Conservation (phyloP, 1,140 invertebrate genomes). For the Anthonomus grandis region DNA sequence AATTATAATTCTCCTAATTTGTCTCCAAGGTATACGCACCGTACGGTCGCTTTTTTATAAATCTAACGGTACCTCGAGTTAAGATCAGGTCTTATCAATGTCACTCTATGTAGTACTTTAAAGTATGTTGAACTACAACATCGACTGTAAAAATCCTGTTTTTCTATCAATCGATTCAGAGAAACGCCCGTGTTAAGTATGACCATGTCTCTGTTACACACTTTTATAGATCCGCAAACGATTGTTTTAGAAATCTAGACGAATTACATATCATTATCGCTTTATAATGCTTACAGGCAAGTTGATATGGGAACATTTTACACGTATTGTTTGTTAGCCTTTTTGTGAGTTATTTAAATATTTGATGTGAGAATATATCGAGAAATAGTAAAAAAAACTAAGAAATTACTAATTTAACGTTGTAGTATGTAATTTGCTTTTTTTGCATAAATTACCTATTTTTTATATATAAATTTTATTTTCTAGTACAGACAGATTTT, state of each 20-base stretch:
- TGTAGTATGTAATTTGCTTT: too few relatives aligned
- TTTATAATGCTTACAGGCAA: too few relatives aligned
- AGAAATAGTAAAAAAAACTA: too few relatives aligned
- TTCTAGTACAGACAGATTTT: too few relatives aligned
- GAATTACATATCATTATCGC: too few relatives aligned
- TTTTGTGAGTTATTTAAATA: too few relatives aligned
- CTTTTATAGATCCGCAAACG: constrained; percentile 15
- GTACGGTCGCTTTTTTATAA: constrained; percentile 16
- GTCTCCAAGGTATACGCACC: constrained; percentile 24
- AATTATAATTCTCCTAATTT: constrained; percentile 22
- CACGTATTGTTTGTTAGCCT: too few relatives aligned
- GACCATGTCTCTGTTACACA: constrained; percentile 14
- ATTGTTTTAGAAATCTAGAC: constrained; percentile 12
- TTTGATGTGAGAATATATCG: too few relatives aligned
- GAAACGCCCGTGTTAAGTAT: constrained; percentile 11
- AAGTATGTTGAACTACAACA: constrained; percentile 25
- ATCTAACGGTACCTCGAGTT: constrained; percentile 21
- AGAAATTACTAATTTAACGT: too few relatives aligned
- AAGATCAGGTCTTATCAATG: constrained; percentile 27
- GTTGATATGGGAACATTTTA: too few relatives aligned
- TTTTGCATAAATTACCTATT: too few relatives aligned
- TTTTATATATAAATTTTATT: too few relatives aligned
- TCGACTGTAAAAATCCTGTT: constrained; percentile 25
- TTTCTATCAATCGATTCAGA: constrained; percentile 22
- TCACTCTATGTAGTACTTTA: constrained; percentile 25